Evolutionary conservation across 1,140 invertebrate species (phyloP), one percentile per base, ranked within the genome.

Genomic region (Copidosoma floridanum): DNA sequence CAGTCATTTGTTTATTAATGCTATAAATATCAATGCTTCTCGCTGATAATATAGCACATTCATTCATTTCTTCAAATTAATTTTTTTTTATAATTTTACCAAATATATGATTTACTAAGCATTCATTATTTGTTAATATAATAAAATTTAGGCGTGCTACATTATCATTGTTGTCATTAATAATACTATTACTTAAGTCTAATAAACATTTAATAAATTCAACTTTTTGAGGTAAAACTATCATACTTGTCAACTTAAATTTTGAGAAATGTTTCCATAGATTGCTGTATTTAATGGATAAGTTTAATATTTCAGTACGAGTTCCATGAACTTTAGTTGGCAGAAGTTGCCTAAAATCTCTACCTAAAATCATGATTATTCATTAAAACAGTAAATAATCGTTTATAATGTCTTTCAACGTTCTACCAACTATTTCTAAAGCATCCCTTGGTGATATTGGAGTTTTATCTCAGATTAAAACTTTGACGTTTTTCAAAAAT

Each of bases 401-500:
- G 35, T 53, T 43, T 56, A 57, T 53, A 53, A 70, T 37, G 46
- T 66, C 57, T 38, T 55, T 26, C 12, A 69, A 48, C 43, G 56
- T 59, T 37, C 61, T 24, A 61, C 78, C 66, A 14, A 77, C 57
- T 46, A 71, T 67, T 57, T 78, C 62, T 11, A 78, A 53, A 23
- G 65, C 65, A 37, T 59, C 58, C 35, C 55, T 23, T 24, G 59
- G 65, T 11, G 67, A 35, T 68, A 71, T 71, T 2, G 67, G 64
- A 14, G 67, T 68, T 58, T 75, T 71, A 56, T 72, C 70, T 64
- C 61, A 72, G 32, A 74, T 61, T 11, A 71, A 65, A 32, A 72
- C 38, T 37, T 46, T 21, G 14, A 46, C 47, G 14, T 57, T 52
- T 57, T 40, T 53, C 44, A 61, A 56, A 10, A 47, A 29, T 29